Conservation (phyloP, 2,888 invertebrate species). For the Dendrolimus pini region DNA sequence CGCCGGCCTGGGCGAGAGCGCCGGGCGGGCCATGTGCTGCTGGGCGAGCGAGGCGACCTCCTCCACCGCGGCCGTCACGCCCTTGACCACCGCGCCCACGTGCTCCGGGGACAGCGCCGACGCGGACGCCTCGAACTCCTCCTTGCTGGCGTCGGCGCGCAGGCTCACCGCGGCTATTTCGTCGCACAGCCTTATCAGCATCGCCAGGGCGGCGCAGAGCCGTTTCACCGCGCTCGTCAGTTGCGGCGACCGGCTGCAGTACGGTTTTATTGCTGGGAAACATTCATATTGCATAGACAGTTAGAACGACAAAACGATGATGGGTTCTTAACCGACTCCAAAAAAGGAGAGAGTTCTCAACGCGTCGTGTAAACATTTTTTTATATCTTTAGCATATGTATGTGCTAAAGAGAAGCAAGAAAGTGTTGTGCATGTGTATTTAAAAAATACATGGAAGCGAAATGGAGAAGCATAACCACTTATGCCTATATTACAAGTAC, state of each 20-base stretch:
- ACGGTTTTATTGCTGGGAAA: slow-evolving; percentile 66
- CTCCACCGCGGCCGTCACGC: slow-evolving; percentile 57
- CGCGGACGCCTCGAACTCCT: slow-evolving; percentile 47
- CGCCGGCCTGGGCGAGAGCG: slow-evolving; percentile 59
- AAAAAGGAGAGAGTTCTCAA: too few relatives aligned
- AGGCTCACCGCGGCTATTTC: slow-evolving; percentile 87
- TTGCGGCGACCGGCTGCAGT: slow-evolving; percentile 77
- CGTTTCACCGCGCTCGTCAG: slow-evolving; percentile 89
- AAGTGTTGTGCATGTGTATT: too few relatives aligned
- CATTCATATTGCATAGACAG: neutral
- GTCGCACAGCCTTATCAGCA: slow-evolving; percentile 92
- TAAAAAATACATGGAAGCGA: too few relatives aligned
- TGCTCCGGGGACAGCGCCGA: slow-evolving; percentile 58
- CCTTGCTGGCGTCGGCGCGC: slow-evolving; percentile 69
- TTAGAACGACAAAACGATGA: too few relatives aligned
- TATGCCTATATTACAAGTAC: too few relatives aligned
- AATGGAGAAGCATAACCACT: too few relatives aligned
- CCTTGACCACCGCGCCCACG: slow-evolving; percentile 57
- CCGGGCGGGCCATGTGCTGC: slow-evolving; percentile 84
- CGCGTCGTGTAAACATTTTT: too few relatives aligned
- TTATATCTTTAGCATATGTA: too few relatives aligned
- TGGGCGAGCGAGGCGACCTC: slow-evolving; percentile 84
- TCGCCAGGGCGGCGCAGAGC: slow-evolving; percentile 90
- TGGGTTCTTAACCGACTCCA: too few relatives aligned
- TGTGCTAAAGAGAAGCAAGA: too few relatives aligned